Conservation (phyloP, 2,797 vertebrate genomes). For the Lophius americanus region DNA sequence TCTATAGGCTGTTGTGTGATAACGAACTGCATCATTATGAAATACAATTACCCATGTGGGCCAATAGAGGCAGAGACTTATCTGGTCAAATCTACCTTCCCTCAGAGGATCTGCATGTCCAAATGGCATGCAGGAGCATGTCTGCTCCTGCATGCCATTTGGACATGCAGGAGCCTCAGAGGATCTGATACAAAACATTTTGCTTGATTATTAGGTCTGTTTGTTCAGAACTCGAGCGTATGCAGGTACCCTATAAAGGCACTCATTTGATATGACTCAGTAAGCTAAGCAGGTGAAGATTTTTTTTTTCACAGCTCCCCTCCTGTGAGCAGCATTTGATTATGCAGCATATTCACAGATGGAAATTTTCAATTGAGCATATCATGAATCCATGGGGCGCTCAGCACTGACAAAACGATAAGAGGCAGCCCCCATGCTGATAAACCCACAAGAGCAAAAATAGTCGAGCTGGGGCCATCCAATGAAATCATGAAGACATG, state of each 20-base stretch:
- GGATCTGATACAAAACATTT: slow-evolving; percentile 20
- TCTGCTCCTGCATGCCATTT: slow-evolving; percentile 3
- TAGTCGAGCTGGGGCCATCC: not conserved
- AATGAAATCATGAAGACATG: slow-evolving; percentile 15
- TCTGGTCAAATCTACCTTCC: slow-evolving; percentile 4
- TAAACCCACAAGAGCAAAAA: slow-evolving; percentile 16
- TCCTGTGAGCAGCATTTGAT: slow-evolving; percentile 25
- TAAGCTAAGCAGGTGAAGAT: slow-evolving; percentile 12
- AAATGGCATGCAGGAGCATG: no score
- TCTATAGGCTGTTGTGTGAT: slow-evolving; percentile 10
- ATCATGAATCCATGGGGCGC: slow-evolving; percentile 24
- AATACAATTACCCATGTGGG: slow-evolving; percentile 24
- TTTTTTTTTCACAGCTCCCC: slow-evolving; percentile 5
- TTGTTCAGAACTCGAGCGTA: not conserved
- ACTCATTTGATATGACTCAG: not conserved
- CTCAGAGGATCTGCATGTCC: no score
- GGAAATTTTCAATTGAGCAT: slow-evolving; percentile 34
- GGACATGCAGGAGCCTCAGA: slow-evolving; percentile 10
- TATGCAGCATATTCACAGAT: slow-evolving; percentile 26
- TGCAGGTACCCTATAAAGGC: not conserved
- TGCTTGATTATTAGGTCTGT: slow-evolving; percentile 3
- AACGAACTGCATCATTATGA: slow-evolving; percentile 30
- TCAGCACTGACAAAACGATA: slow-evolving; percentile 20
- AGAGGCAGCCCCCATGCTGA: slow-evolving; percentile 19
- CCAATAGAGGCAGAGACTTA: not conserved